A percentile compares a stretch with the other conserved stretches of the same genome.
phyloP scores from a whole-genome alignment of 2,113 vertebrate genomes.

The Empidonax alnorum region DNA sequence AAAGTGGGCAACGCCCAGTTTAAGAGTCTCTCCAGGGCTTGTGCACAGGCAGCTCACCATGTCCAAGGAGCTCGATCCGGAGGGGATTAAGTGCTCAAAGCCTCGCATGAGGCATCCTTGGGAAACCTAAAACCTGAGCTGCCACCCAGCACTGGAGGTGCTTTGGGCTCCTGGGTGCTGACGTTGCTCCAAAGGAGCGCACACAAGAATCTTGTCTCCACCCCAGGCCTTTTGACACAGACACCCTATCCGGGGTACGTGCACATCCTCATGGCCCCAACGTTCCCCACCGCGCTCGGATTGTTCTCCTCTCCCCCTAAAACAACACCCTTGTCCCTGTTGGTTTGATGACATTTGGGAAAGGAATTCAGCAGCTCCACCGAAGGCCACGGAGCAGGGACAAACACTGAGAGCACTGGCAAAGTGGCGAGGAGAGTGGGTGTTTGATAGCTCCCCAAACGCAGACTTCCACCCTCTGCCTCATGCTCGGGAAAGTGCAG shows the following conservation, averaged over 20 bases:
- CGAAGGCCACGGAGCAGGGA: constrained; percentile 8
- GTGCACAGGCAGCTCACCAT: constrained; percentile 25
- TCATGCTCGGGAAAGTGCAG: neutral
- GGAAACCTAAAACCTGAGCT: constrained; percentile 58
- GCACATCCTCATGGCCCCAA: constrained; percentile 10
- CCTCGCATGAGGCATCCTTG: constrained; percentile 3
- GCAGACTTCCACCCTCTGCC: neutral
- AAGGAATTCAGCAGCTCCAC: neutral
- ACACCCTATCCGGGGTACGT: constrained; percentile 9
- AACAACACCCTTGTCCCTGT: neutral
- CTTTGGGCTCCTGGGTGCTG: neutral
- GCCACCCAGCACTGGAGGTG: constrained; percentile 13
- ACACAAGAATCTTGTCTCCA: neutral
- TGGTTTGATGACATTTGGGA: neutral
- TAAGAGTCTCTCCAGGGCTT: constrained; percentile 3
- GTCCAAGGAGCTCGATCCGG: constrained; percentile 15
- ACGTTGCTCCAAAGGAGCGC: neutral
- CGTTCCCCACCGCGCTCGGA: neutral
- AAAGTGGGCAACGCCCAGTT: constrained; percentile 21
- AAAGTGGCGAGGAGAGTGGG: neutral
- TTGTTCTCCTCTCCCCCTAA: neutral
- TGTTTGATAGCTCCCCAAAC: constrained; percentile 3
- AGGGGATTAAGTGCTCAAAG: constrained; percentile 49
- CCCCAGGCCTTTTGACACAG: neutral
- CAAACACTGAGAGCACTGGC: neutral